phyloP scores from a whole-genome alignment of 2,888 invertebrate species.

The Drosophila stalkeri region DNA sequence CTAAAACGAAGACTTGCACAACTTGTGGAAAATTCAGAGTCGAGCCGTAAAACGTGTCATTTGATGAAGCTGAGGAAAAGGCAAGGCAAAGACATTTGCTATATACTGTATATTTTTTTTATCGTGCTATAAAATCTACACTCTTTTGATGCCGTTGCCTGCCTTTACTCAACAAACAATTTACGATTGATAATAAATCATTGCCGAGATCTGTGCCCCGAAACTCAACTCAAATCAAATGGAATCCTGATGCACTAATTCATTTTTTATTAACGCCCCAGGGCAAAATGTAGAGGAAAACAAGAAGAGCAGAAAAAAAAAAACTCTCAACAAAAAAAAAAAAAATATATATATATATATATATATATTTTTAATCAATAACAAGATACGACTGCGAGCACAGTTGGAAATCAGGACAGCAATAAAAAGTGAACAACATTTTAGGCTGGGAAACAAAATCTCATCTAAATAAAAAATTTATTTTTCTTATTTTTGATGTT shows the following conservation, averaged over 20 bases:
- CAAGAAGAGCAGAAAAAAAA: background rate
- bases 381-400: slow-evolving; percentile 52
- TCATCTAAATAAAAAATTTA: slow-evolving; percentile 70
- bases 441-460: slow-evolving; percentile 44
- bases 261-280: slow-evolving; percentile 75
- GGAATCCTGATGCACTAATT: slow-evolving; percentile 72
- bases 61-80: slow-evolving; percentile 10
- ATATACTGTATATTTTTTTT: slow-evolving; percentile 35
- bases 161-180: slow-evolving; percentile 57
- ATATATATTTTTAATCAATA: slow-evolving; percentile 67
- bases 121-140: slow-evolving; percentile 61
- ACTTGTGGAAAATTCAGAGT: slow-evolving; percentile 5
- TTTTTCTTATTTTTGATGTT: slow-evolving; percentile 41
- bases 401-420: slow-evolving; percentile 79
- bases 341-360: background rate
- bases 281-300: slow-evolving; percentile 20
- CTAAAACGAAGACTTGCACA: slow-evolving; percentile 22
- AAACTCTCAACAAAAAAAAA: background rate
- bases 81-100: slow-evolving; percentile 8
- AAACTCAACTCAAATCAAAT: slow-evolving; percentile 24
- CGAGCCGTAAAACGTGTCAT: slow-evolving; percentile 23
- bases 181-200: slow-evolving; percentile 79
- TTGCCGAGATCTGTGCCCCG: slow-evolving; percentile 44
- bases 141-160: slow-evolving; percentile 44
- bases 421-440: slow-evolving; percentile 55